Conservation (phyloP, 1,140 invertebrate species). For the Chionoecetes opilio region DNA sequence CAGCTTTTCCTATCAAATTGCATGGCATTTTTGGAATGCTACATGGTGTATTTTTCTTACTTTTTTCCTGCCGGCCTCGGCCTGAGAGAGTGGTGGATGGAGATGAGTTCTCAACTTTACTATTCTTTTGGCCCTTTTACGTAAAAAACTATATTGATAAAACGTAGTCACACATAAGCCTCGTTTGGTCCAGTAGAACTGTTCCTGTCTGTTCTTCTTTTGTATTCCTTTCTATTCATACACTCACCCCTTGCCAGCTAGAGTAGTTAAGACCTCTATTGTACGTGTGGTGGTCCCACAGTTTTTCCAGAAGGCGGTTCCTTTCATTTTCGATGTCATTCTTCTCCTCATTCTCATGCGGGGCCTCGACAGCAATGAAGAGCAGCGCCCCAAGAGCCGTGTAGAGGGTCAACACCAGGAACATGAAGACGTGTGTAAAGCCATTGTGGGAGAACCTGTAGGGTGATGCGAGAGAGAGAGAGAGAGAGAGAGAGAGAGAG, state of each 20-base stretch:
- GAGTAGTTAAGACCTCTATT: conserved; percentile 54
- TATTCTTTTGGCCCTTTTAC: no score
- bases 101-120: no score
- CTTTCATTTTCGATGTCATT: conserved; percentile 85
- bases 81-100: no score
- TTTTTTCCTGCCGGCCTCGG: no score
- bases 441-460: conserved; percentile 91
- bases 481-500: not conserved
- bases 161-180: no score
- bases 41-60: no score
- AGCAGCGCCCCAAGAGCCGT: conserved; percentile 91
- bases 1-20: no score
- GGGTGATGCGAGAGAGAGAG: not conserved
- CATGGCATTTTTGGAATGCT: no score
- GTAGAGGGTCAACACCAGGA: conserved; percentile 90
- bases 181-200: no score
- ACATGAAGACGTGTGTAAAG: conserved; percentile 94
- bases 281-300: conserved; percentile 62
- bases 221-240: not conserved
- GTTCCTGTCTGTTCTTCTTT: no score
- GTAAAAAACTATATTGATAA: no score
- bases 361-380: conserved; percentile 90
- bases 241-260: conserved; percentile 44
- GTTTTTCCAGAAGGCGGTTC: conserved; percentile 81
- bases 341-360: conserved; percentile 85